Evolutionary conservation across 2,888 invertebrate species (phyloP).

Genomic region (Dorcus parallelipipedus): DNA sequence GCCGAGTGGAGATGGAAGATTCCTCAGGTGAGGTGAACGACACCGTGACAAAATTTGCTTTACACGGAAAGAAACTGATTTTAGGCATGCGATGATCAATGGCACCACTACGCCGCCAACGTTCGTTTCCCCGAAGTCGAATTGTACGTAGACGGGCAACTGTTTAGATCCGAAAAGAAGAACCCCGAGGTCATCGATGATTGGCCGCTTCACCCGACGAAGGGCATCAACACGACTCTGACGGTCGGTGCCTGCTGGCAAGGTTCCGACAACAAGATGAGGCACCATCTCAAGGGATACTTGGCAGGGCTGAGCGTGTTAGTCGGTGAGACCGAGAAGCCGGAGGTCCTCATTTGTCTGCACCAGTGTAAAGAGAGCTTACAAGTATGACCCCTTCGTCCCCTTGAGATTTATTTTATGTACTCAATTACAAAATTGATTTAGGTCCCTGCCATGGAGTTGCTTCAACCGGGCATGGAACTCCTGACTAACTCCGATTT

Average conservation of each 20-base stretch:
- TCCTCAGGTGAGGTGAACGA: conserved; percentile 62
- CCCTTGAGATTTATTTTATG: background rate
- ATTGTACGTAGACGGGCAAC: conserved; percentile 84
- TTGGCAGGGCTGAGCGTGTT: conserved; percentile 81
- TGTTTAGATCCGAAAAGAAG: conserved; percentile 61
- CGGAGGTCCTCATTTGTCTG: conserved; percentile 70
- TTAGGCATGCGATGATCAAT: conserved; percentile 92
- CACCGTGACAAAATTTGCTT: background rate
- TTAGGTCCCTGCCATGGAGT: conserved; percentile 68
- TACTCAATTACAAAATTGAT: conserved; percentile 22
- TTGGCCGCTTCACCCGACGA: conserved; percentile 96
- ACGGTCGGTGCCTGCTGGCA: conserved; percentile 98
- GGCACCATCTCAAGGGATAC: conserved; percentile 87
- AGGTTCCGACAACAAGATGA: conserved; percentile 85
- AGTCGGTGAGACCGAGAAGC: conserved; percentile 70
- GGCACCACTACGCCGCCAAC: conserved; percentile 97
- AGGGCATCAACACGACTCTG: conserved; percentile 88
- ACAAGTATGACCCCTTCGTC: conserved; percentile 41
- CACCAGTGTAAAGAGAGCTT: conserved; percentile 81
- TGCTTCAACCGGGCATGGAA: conserved; percentile 76
- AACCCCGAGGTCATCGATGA: conserved; percentile 98
- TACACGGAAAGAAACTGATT: background rate
- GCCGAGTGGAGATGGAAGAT: conserved; percentile 99
- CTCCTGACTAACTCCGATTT: conserved; percentile 70
- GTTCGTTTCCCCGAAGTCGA: conserved; percentile 89